A percentile compares a stretch with the other conserved stretches of the same genome.
Conservation (phyloP, 2,888 invertebrate genomes). For the Drosophila yooni region DNA sequence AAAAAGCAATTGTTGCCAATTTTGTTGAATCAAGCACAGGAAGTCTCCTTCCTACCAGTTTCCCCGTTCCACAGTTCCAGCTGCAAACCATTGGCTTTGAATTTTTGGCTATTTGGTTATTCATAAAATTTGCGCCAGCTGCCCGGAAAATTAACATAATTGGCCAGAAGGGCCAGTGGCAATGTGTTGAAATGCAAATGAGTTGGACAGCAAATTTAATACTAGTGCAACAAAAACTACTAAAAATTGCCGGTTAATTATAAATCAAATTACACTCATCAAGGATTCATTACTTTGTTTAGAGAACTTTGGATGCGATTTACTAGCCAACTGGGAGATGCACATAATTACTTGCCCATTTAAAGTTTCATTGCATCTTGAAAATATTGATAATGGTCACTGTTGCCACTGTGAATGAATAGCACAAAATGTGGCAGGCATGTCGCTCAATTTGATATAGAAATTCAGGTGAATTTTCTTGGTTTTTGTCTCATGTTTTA, state of each 20-base stretch:
- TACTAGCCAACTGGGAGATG: slow-evolving; percentile 15
- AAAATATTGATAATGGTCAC: neutral
- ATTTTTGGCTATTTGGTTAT: slow-evolving; percentile 63
- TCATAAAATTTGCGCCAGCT: slow-evolving; percentile 66
- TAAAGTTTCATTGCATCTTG: slow-evolving; percentile 23
- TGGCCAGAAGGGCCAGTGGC: slow-evolving; percentile 23
- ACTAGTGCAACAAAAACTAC: slow-evolving; percentile 16
- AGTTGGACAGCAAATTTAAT: slow-evolving; percentile 28
- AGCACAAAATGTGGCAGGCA: slow-evolving; percentile 8
- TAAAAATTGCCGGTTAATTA: slow-evolving; percentile 53
- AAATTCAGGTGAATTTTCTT: neutral
- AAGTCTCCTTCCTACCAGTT: slow-evolving; percentile 7
- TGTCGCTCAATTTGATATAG: neutral
- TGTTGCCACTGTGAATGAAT: slow-evolving; percentile 23
- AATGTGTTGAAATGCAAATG: slow-evolving; percentile 51
- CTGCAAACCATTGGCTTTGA: slow-evolving; percentile 53
- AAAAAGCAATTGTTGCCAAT: slow-evolving; percentile 68
- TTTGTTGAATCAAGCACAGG: slow-evolving; percentile 51
- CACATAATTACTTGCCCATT: slow-evolving; percentile 5
- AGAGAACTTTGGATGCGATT: slow-evolving; percentile 2
- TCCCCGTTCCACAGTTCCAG: neutral
- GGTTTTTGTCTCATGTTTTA: neutral
- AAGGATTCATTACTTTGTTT: slow-evolving; percentile 38
- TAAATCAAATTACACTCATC: slow-evolving; percentile 40
- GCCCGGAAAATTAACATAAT: slow-evolving; percentile 71